Evolutionary conservation across 2,797 vertebrate species (phyloP).

Genomic region (Cynodonichthys magdalenae): DNA sequence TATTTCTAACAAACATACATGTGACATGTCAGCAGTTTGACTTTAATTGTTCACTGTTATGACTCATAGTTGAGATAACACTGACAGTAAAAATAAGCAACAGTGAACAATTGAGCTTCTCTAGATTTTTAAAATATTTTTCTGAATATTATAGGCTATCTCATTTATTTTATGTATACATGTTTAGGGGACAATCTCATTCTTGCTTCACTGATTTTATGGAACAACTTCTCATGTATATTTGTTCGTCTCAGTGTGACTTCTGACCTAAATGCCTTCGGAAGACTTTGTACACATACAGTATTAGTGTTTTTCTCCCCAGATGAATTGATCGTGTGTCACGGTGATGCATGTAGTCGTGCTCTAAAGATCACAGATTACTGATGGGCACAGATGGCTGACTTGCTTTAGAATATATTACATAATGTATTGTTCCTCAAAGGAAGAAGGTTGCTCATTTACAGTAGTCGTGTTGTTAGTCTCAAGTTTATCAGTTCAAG

Average conservation of each 20-base stretch:
- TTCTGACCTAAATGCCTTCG: slow-evolving; percentile 53
- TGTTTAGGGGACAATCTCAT: neutral
- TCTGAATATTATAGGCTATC: too few species aligned
- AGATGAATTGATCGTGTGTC: slow-evolving; percentile 43
- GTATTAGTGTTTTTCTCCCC: slow-evolving; percentile 54
- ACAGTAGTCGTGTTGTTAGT: neutral
- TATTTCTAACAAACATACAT: too few species aligned
- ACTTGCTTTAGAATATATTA: slow-evolving; percentile 11
- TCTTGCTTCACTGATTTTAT: slow-evolving; percentile 2
- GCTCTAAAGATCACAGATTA: slow-evolving; percentile 63
- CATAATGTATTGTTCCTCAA: slow-evolving; percentile 4
- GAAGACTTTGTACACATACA: slow-evolving; percentile 61
- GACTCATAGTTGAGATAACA: neutral
- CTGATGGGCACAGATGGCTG: slow-evolving; percentile 3
- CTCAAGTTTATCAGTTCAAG: slow-evolving; percentile 10
- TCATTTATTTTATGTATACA: slow-evolving; percentile 1
- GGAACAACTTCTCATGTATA: slow-evolving; percentile 11
- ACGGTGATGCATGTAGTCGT: slow-evolving; percentile 24
- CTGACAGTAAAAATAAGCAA: neutral
- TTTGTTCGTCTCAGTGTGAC: slow-evolving; percentile 44
- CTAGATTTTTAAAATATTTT: neutral
- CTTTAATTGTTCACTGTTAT: neutral
- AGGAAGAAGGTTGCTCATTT: slow-evolving; percentile 10
- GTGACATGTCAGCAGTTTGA: neutral
- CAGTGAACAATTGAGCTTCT: neutral